Base-by-base conservation (phyloP, 2,888 invertebrate species). In the Isoperla grammatica region DNA sequence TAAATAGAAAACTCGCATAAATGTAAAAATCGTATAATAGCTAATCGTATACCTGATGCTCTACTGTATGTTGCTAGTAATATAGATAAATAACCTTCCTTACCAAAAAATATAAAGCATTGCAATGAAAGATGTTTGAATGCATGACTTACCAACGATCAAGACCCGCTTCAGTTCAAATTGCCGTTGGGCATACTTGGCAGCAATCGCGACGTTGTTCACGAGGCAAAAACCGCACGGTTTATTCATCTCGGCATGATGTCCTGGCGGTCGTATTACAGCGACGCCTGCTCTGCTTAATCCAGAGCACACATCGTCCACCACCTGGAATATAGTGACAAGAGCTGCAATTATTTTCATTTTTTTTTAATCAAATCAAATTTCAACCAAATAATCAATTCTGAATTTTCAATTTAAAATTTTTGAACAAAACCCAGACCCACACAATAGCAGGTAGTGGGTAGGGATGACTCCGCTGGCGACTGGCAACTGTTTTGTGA, bases 221-320 rank as follows among this genome's bases (percentile, higher is more conserved):
- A 94, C 85, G 61, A 92, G 82, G 68, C 96, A 96, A 77, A 95
- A 96, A 1, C 96, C 96, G 73, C 87, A 86, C 2, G 92, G 87
- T 17, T 79, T 71, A 65, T 83, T 83, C 12, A 77, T 73, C 71
- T 88, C 89, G 0, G 93, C 92, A 75, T 96, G 95, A 75, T 96
- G 95, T 9, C 64, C 64, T 0, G 95, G 95, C 0, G 94, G 94
- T 0, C 94, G 81, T 1, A 95, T 81, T 61, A 95, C 81, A 65
- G 93, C 95, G 2, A 90, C 83, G 0, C 90, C 95, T 61, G 84
- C 80, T 9, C 84, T 82, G 9, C 83, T 80, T 63, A 77, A 74
- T 1, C 81, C 82, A 1, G 74, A 77, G 20, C 88, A 62, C 0
- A 94, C 88, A 54, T 79, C 78, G 71, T 92, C 88, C 19, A 90